phyloP scores from a whole-genome alignment of 2,113 vertebrate genomes.

The Ceuthmochares aereus region DNA sequence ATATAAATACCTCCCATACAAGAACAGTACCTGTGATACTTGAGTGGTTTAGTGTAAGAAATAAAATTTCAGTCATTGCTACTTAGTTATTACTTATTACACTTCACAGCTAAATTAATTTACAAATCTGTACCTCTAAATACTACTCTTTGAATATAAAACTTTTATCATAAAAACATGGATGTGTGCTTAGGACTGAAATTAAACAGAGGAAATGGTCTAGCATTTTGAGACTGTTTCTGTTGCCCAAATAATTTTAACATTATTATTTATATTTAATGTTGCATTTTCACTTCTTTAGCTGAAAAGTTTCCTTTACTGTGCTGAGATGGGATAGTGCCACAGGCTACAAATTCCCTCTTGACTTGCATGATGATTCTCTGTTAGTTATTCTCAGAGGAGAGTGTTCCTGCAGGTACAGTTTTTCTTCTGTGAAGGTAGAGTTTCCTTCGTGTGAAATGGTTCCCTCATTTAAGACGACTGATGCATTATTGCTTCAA shows the following conservation, averaged over 20 bases:
- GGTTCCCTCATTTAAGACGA: not conserved
- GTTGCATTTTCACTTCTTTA: not conserved
- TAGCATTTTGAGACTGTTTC: not conserved
- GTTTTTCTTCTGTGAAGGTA: not conserved
- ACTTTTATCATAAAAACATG: not conserved
- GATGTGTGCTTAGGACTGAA: not conserved
- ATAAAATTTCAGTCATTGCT: accelerated
- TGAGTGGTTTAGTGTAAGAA: not conserved
- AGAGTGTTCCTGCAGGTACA: not conserved
- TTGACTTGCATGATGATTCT: accelerated
- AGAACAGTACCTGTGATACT: not conserved
- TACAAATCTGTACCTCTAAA: not conserved
- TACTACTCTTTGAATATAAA: not conserved
- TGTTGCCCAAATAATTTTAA: not conserved
- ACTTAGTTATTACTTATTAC: not conserved
- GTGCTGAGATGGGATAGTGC: not conserved
- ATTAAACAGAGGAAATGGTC: not conserved
- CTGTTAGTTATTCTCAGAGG: accelerated
- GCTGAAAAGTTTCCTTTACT: not conserved
- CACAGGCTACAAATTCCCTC: not conserved
- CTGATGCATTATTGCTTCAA: not conserved
- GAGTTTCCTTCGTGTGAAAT: accelerated
- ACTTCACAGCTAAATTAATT: not conserved
- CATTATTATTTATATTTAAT: not conserved
- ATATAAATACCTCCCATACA: not conserved